phyloP scores from a whole-genome alignment of 2,888 invertebrate species.

The Lampropteryx suffumata region DNA sequence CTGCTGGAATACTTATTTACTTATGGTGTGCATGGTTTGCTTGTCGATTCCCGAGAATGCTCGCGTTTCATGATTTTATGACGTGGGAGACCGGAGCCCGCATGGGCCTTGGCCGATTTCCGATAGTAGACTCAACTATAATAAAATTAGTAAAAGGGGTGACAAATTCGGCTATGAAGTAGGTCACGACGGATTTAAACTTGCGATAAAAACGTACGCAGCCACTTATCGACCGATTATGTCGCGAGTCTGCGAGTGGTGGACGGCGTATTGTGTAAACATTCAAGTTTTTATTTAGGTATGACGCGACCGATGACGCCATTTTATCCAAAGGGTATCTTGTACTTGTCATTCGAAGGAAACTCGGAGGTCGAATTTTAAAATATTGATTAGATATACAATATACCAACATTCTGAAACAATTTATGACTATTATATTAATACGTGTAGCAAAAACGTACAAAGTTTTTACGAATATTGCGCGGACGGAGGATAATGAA shows the following conservation, averaged over 20 bases:
- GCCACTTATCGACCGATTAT: constrained; percentile 30
- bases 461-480: no score
- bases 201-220: constrained; percentile 18
- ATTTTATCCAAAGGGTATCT: constrained; percentile 36
- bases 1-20: neutral
- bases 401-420: no score
- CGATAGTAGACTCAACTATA: constrained; percentile 37
- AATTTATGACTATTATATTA: no score
- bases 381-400: constrained; percentile 47
- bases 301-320: constrained; percentile 41
- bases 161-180: constrained; percentile 29
- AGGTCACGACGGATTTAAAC: constrained; percentile 34
- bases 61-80: neutral
- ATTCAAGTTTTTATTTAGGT: constrained; percentile 45
- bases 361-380: constrained; percentile 36
- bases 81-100: constrained; percentile 38
- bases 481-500: no score
- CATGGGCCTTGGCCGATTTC: constrained; percentile 48
- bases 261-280: constrained; percentile 30
- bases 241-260: constrained; percentile 31
- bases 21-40: constrained; percentile 5
- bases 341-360: constrained; percentile 37
- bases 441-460: no score
- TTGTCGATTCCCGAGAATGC: neutral
- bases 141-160: constrained; percentile 45